These are phyloP conservation scores for Tenebrio molitor DNA, from an alignment of 1,140 invertebrate species.

Conservation along the genomic window DNA sequence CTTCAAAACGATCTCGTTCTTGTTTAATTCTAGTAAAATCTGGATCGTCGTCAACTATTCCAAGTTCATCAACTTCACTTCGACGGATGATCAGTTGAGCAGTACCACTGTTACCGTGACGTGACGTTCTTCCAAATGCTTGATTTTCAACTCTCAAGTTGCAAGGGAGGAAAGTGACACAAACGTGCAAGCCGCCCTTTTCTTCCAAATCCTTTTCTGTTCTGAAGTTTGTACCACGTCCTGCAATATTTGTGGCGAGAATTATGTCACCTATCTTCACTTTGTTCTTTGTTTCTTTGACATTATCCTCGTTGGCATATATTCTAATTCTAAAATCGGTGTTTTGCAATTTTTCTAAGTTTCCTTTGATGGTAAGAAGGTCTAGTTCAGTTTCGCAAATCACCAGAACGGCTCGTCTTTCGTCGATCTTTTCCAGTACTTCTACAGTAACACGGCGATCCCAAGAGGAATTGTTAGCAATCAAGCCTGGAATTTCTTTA, in stretches of 20 bases:
- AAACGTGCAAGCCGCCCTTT: constrained; percentile 16
- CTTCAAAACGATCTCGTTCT: not conserved
- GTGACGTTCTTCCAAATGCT: constrained; percentile 6
- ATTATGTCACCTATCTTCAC: constrained; percentile 10
- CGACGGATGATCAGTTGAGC: not conserved
- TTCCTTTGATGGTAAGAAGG: not conserved
- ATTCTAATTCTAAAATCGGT: not conserved
- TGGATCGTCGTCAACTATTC: not conserved
- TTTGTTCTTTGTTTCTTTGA: not conserved
- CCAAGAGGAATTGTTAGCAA: not conserved
- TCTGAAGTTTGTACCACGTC: constrained; percentile 20
- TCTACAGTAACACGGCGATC: not conserved
- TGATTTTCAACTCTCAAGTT: constrained; percentile 19
- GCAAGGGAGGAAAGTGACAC: constrained; percentile 10
- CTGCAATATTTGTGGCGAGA: constrained; percentile 19
- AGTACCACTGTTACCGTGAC: constrained; percentile 4
- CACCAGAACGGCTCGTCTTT: constrained; percentile 1
- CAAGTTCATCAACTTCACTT: not conserved
- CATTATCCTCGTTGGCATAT: not conserved
- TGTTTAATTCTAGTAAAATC: not conserved
- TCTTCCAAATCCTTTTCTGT: not conserved
- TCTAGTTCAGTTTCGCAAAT: constrained; percentile 27
- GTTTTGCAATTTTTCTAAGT: not conserved
- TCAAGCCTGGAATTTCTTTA: not conserved
- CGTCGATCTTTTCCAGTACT: not conserved